Evolutionary conservation across 2,888 invertebrate species (phyloP).

Genomic region (Falcaria lacertinaria): DNA sequence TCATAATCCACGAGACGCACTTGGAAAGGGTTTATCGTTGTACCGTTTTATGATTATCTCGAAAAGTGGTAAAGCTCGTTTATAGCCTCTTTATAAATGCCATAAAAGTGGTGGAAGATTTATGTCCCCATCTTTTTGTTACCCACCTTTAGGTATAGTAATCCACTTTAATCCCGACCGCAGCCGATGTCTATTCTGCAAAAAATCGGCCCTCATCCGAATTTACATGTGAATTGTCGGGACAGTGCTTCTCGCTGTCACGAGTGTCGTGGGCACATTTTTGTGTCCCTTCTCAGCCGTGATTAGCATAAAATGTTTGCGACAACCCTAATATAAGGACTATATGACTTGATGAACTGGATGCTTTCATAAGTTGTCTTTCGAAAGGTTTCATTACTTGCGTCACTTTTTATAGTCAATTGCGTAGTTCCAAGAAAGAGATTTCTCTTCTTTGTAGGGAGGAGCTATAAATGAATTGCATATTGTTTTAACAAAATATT

Average conservation of each 20-base stretch:
- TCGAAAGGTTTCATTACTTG: not conserved
- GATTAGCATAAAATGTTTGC: conserved; percentile 63
- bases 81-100: conserved; percentile 38
- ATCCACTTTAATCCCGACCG: conserved; percentile 39
- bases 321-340: conserved; percentile 39
- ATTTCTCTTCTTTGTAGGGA: too few species aligned
- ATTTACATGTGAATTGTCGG: conserved; percentile 58
- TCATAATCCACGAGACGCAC: conserved; percentile 1
- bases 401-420: too few species aligned
- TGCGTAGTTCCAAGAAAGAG: too few species aligned
- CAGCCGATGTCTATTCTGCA: conserved; percentile 45
- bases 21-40: conserved; percentile 31
- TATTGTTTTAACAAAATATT: too few species aligned
- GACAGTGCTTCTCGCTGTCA: conserved; percentile 36
- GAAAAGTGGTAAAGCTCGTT: conserved; percentile 36
- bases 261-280: conserved; percentile 42
- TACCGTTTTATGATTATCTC: conserved; percentile 41
- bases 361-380: conserved; percentile 26
- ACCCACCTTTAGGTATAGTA: conserved; percentile 37
- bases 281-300: conserved; percentile 38
- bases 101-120: conserved; percentile 37
- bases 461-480: too few species aligned
- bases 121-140: conserved; percentile 43
- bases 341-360: conserved; percentile 37
- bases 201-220: conserved; percentile 50